phyloP scores from a whole-genome alignment of 1,140 invertebrate species.

The Drosophila lini region DNA sequence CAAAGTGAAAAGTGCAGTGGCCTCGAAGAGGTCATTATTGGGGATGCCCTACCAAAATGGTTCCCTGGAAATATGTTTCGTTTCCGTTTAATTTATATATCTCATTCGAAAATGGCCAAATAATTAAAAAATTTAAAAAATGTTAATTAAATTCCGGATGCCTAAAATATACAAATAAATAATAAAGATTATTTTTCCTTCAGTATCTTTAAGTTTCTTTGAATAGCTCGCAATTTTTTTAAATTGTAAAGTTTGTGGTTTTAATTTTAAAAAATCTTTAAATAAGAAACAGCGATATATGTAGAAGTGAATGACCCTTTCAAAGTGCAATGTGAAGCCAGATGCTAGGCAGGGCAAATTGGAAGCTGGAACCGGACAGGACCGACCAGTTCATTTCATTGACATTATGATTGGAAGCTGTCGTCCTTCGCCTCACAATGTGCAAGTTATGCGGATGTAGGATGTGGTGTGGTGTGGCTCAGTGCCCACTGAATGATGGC shows the following conservation, averaged over 20 bases:
- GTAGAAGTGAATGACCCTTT: neutral
- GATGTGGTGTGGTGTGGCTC: slow-evolving; percentile 28
- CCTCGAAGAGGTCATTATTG: neutral
- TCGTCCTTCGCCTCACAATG: slow-evolving; percentile 53
- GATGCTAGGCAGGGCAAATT: slow-evolving; percentile 2
- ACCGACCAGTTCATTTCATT: slow-evolving; percentile 55
- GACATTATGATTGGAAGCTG: slow-evolving; percentile 74
- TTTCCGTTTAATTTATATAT: neutral
- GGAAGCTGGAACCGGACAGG: neutral
- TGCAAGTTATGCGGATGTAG: slow-evolving; percentile 38
- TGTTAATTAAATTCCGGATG: neutral
- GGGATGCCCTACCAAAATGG: neutral
- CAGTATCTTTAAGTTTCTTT: neutral
- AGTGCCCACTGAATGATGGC: slow-evolving; percentile 17
- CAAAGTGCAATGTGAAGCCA: slow-evolving; percentile 23
- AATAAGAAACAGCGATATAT: neutral
- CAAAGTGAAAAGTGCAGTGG: slow-evolving; percentile 41
- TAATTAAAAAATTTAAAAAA: neutral
- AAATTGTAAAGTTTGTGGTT: neutral
- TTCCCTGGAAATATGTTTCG: neutral
- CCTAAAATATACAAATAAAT: neutral
- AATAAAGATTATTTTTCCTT: too few relatives aligned
- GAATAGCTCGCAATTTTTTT: neutral
- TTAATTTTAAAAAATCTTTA: neutral
- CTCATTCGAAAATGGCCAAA: too few relatives aligned